phyloP scores from a whole-genome alignment of 2,113 vertebrate species.

The Sylvia atricapilla region DNA sequence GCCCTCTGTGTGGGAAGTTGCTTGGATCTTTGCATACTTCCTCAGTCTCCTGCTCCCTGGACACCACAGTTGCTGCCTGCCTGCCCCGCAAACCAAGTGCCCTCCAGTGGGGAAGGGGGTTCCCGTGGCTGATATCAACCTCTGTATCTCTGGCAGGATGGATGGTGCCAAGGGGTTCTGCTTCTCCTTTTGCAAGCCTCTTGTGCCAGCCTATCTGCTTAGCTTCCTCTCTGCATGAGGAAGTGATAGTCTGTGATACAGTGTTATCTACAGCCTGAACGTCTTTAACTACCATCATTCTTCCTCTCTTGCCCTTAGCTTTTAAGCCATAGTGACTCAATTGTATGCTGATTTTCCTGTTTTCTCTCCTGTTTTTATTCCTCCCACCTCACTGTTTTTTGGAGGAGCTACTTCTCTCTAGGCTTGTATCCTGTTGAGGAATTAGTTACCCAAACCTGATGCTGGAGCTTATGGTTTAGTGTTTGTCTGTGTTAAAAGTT shows the following conservation, averaged over 20 bases:
- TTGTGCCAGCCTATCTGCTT: background rate
- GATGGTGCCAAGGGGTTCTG: background rate
- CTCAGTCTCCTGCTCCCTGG: background rate
- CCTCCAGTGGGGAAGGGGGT: background rate
- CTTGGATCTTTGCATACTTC: background rate
- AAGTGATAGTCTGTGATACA: constrained; percentile 6
- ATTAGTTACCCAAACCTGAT: background rate
- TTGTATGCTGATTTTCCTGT: background rate
- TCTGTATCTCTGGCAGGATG: background rate
- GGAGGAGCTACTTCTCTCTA: background rate
- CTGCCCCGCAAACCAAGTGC: accelerated
- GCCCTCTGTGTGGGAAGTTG: background rate
- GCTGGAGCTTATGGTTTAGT: background rate
- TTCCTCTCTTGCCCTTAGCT: background rate
- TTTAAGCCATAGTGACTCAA: background rate
- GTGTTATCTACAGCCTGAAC: background rate
- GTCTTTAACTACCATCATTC: background rate
- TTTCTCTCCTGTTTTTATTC: background rate
- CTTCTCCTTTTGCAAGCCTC: background rate
- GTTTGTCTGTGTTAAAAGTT: background rate
- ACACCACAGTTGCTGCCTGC: background rate
- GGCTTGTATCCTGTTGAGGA: background rate
- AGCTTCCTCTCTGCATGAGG: constrained; percentile 24
- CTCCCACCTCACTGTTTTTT: background rate
- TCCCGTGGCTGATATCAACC: background rate